These are phyloP conservation scores for Antheraea mylitta DNA, from an alignment of 1,140 invertebrate genomes.

Conservation along the genomic window DNA sequence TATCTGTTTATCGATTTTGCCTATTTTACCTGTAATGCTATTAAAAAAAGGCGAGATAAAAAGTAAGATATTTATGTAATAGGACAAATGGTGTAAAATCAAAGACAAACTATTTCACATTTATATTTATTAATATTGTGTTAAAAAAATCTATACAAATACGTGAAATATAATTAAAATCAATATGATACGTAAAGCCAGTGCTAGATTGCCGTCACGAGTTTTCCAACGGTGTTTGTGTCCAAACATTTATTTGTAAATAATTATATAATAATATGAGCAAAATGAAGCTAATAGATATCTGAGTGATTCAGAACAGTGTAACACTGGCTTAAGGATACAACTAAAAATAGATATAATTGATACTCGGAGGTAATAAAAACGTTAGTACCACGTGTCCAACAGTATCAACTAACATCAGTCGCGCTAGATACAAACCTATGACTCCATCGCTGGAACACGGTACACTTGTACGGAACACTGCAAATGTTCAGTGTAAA, in stretches of 20 bases:
- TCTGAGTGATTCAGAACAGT: conserved; percentile 27
- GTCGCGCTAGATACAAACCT: conserved; percentile 49
- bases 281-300: conserved; percentile 5
- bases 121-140: conserved; percentile 77
- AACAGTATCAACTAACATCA: conserved; percentile 72
- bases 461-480: conserved; percentile 38
- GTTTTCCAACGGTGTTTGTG: neutral
- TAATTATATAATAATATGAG: conserved; percentile 5
- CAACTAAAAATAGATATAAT: conserved; percentile 71
- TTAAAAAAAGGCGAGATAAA: too few relatives aligned
- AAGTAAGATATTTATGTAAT: neutral
- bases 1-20: too few relatives aligned
- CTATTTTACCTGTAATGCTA: too few relatives aligned
- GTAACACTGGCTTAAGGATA: conserved; percentile 45
- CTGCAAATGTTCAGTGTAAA: conserved; percentile 40
- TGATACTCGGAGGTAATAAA: conserved; percentile 78
- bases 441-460: conserved; percentile 34
- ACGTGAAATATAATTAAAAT: conserved; percentile 67
- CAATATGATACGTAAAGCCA: conserved; percentile 38
- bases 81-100: conserved; percentile 30
- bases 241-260: neutral
- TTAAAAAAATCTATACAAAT: conserved; percentile 75
- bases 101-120: conserved; percentile 69
- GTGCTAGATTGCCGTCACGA: conserved; percentile 49
- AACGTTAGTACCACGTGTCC: conserved; percentile 60